Conservation (phyloP, 30 jellyfish, hydroid and myxozoan genomes). For the Hydractinia echinata region DNA sequence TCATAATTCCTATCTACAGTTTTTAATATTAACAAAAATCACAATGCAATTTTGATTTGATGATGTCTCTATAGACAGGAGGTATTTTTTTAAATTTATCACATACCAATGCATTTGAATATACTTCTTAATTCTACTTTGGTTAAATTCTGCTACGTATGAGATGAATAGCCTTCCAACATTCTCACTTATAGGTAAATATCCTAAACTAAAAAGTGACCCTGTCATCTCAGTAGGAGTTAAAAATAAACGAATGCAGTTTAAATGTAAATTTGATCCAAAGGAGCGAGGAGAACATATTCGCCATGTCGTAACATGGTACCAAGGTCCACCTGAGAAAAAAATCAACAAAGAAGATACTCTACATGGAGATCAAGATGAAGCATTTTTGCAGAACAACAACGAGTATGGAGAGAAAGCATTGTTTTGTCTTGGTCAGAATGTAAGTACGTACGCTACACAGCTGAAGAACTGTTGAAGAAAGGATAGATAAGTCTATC, state of each 20-base stretch:
- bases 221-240: slow-evolving; percentile 61
- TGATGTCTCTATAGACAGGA: not conserved
- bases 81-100: not conserved
- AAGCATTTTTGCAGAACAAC: slow-evolving; percentile 32
- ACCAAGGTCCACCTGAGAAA: slow-evolving; percentile 41
- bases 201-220: slow-evolving; percentile 35
- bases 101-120: not conserved
- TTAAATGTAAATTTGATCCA: slow-evolving; percentile 54
- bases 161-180: not conserved
- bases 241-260: slow-evolving; percentile 40
- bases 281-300: slow-evolving; percentile 33
- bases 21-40: not conserved
- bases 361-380: slow-evolving; percentile 23
- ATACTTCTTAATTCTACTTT: not conserved
- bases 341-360: slow-evolving; percentile 1
- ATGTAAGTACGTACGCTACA: slow-evolving; percentile 20
- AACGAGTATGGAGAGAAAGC: slow-evolving; percentile 20
- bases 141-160: not conserved
- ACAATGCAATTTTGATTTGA: not conserved
- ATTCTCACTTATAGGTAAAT: slow-evolving; percentile 41
- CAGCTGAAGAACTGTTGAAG: too few species aligned
- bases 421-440: slow-evolving; percentile 35
- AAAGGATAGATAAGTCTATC: too few species aligned
- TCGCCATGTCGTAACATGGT: slow-evolving; percentile 46
- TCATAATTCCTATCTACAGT: not conserved